phyloP scores from a whole-genome alignment of 2,888 invertebrate species.

The Mycalesis mineus region DNA sequence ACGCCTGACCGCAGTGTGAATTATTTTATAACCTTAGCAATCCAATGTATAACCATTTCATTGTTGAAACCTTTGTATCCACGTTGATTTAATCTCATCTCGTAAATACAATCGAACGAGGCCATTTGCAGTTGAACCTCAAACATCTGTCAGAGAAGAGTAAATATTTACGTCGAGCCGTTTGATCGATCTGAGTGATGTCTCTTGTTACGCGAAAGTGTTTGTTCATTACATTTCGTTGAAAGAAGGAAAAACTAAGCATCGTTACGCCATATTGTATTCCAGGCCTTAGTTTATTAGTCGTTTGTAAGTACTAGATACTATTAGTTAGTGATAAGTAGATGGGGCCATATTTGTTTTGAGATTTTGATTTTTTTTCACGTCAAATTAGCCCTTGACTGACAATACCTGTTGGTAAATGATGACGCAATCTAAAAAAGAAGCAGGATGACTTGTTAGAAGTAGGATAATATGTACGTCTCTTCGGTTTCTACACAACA shows the following conservation, averaged over 20 bases:
- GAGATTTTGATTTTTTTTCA: no score
- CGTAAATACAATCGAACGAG: background rate
- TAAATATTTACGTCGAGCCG: background rate
- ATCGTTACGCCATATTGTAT: background rate
- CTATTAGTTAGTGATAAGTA: no score
- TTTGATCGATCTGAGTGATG: constrained; percentile 1
- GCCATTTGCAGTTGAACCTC: constrained; percentile 3
- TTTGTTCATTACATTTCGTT: background rate
- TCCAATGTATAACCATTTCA: background rate
- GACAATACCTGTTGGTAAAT: no score
- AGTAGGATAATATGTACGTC: no score
- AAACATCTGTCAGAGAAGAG: constrained; percentile 3
- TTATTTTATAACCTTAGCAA: background rate
- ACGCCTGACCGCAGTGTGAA: background rate
- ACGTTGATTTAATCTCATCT: background rate
- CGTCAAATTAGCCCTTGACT: no score
- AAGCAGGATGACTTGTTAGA: no score
- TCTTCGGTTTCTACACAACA: no score
- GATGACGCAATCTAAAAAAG: no score
- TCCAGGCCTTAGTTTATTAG: no score
- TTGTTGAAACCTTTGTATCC: no score
- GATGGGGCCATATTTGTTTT: no score
- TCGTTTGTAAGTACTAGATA: no score
- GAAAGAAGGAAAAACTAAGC: background rate
- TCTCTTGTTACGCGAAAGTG: background rate